Evolutionary conservation across 1,140 invertebrate genomes (phyloP).

Genomic region (Argopecten irradians): DNA sequence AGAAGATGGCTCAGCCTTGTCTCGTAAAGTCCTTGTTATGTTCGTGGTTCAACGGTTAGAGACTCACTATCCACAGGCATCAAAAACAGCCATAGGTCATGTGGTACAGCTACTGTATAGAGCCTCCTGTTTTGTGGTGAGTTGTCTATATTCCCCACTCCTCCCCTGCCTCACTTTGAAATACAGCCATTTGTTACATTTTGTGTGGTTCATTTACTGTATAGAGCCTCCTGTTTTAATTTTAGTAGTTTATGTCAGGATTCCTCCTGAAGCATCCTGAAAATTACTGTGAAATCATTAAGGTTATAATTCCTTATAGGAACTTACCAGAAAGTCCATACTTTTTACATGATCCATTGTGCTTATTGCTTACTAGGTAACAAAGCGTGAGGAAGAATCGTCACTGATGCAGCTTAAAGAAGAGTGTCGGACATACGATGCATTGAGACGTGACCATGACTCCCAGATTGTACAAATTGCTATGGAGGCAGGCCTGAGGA

Average conservation of each 20-base stretch:
- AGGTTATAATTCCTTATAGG: too few species aligned
- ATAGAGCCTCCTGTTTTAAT: constrained; percentile 98
- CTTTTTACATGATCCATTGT: not conserved
- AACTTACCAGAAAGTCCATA: not conserved
- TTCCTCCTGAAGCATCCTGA: too few species aligned
- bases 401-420: constrained; percentile 99
- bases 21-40: constrained; percentile 98
- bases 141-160: too few species aligned
- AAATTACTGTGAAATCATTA: too few species aligned
- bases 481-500: constrained; percentile 95
- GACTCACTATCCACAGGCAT: constrained; percentile 97
- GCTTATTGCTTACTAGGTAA: constrained; percentile 83
- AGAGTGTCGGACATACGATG: constrained; percentile 96
- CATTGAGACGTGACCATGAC: constrained; percentile 95
- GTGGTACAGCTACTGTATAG: constrained; percentile 98
- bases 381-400: constrained; percentile 97
- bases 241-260: too few species aligned
- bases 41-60: constrained; percentile 98
- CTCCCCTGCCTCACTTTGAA: too few species aligned
- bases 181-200: too few species aligned
- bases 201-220: constrained; percentile 98
- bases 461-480: constrained; percentile 92
- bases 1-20: constrained; percentile 97
- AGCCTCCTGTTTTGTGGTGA: constrained; percentile 98
- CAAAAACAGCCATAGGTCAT: constrained; percentile 98